Conservation (phyloP, 2,113 vertebrate genomes). For the Osmerus mordax region DNA sequence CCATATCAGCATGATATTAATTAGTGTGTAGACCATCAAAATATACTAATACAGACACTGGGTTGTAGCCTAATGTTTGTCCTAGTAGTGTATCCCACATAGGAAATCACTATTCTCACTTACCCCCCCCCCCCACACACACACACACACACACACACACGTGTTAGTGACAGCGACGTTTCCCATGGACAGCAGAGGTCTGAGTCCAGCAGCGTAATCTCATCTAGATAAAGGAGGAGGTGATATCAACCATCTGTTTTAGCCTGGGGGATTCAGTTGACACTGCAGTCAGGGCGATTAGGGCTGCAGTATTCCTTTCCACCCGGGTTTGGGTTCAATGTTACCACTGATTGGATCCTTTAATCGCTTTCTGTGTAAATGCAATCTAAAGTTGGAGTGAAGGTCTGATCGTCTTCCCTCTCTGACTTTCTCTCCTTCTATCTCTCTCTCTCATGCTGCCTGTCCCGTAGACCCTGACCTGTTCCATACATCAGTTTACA, state of each 20-base stretch:
- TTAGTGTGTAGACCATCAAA: no score
- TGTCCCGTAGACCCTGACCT: slow-evolving; percentile 4
- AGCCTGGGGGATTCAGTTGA: slow-evolving; percentile 48
- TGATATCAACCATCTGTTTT: slow-evolving; percentile 67
- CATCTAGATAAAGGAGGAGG: slow-evolving; percentile 53
- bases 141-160: no score
- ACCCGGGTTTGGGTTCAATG: slow-evolving; percentile 55
- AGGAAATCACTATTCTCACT: no score
- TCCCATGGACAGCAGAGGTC: slow-evolving; percentile 22
- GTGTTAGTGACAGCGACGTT: not conserved
- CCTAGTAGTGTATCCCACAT: no score
- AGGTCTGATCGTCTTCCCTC: slow-evolving; percentile 6
- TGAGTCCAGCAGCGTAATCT: slow-evolving; percentile 54
- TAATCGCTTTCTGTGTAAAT: slow-evolving; percentile 66
- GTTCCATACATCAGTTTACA: not conserved
- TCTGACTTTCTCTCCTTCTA: not conserved
- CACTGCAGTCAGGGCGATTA: slow-evolving; percentile 53
- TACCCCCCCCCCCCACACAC: no score
- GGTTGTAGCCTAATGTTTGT: no score
- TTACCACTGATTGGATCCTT: slow-evolving; percentile 65
- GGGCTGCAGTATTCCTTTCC: slow-evolving; percentile 55
- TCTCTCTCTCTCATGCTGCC: slow-evolving; percentile 2
- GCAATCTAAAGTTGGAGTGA: slow-evolving; percentile 52
- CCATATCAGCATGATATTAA: no score
- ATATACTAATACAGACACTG: no score